These are phyloP conservation scores for Jordanella pulchra DNA, from an alignment of 2,797 vertebrate genomes.

Conservation along the genomic window DNA sequence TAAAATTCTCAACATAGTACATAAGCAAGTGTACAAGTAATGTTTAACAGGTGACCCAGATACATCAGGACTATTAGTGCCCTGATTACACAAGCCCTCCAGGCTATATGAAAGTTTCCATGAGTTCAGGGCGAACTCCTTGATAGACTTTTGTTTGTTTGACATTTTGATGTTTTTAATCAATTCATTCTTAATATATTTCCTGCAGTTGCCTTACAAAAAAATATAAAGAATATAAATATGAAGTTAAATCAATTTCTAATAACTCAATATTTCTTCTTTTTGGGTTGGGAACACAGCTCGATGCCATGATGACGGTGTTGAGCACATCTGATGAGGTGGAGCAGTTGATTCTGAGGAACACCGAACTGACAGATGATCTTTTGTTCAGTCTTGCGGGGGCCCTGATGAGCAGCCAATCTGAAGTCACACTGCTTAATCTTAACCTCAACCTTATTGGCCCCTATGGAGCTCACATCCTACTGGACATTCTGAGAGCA, in stretches of 20 bases:
- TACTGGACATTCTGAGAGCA: slow-evolving; percentile 77
- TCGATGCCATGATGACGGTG: slow-evolving; percentile 77
- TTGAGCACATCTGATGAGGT: slow-evolving; percentile 79
- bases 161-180: slow-evolving; percentile 16
- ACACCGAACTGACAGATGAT: slow-evolving; percentile 83
- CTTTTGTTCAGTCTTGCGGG: slow-evolving; percentile 71
- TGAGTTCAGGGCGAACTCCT: background rate
- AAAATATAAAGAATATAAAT: no score
- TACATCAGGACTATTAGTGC: background rate
- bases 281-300: slow-evolving; percentile 56
- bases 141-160: background rate
- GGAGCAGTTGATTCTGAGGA: slow-evolving; percentile 84
- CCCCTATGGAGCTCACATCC: slow-evolving; percentile 75
- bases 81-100: background rate
- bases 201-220: background rate
- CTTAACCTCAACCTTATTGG: slow-evolving; percentile 86
- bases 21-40: slow-evolving; percentile 1
- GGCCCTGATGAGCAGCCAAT: slow-evolving; percentile 76
- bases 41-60: background rate
- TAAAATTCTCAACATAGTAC: background rate
- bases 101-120: slow-evolving; percentile 16
- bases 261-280: background rate
- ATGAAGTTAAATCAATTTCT: no score
- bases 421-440: slow-evolving; percentile 81
- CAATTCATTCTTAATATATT: background rate